Conservation (phyloP, 2,888 invertebrate species). For the Drosophila picticornis region DNA sequence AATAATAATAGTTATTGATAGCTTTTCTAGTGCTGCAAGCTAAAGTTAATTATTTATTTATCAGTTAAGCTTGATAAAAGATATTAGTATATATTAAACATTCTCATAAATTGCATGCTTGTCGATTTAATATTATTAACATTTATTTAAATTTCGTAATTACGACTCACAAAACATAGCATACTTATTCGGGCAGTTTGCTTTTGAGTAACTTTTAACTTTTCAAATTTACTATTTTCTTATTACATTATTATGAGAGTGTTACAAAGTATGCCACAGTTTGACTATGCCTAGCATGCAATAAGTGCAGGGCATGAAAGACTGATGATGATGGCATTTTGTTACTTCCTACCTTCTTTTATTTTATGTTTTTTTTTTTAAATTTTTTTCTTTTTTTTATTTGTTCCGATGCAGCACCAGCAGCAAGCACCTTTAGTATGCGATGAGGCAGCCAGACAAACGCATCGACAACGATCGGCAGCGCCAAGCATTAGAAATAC, state of each 20-base stretch:
- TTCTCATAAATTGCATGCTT: neutral
- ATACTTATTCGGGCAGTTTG: neutral
- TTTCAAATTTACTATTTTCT: neutral
- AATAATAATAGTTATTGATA: neutral
- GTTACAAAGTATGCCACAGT: neutral
- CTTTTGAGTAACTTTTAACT: neutral
- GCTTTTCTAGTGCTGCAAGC: neutral
- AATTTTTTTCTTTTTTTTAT: neutral
- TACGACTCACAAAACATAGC: neutral
- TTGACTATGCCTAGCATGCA: neutral
- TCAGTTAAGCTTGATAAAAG: neutral
- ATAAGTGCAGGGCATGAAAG: slow-evolving; percentile 51
- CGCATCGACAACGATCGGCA: slow-evolving; percentile 71
- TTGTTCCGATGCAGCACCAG: slow-evolving; percentile 43
- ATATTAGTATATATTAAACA: neutral
- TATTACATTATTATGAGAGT: neutral
- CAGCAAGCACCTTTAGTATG: slow-evolving; percentile 71
- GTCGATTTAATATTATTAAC: neutral
- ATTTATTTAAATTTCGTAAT: neutral
- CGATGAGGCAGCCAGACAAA: slow-evolving; percentile 73
- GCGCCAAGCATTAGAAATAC: slow-evolving; percentile 39
- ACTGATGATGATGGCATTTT: slow-evolving; percentile 78
- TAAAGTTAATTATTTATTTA: neutral
- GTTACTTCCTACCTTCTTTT: slow-evolving; percentile 62
- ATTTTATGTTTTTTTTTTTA: slow-evolving; percentile 4